Evolutionary conservation across 2,113 vertebrate species (phyloP).

Genomic region (Phalacrocorax brasilianus): DNA sequence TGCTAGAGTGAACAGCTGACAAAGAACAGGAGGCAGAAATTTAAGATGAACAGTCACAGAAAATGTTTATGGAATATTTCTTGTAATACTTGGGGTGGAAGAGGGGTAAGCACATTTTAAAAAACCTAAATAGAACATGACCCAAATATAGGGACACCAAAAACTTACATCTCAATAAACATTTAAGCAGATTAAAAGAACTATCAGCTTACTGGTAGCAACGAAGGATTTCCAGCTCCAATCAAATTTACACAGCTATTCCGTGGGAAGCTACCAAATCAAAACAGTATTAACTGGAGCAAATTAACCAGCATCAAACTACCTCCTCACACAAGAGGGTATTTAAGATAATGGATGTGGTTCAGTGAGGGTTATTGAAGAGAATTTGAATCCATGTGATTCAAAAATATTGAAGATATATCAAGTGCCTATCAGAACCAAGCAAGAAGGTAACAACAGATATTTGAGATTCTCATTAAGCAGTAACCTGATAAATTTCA

Average conservation of each 20-base stretch:
- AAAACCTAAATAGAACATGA: not conserved
- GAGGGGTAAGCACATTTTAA: not conserved
- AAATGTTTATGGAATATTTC: not conserved
- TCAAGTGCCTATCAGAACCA: not conserved
- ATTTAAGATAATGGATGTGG: not conserved
- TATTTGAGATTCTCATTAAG: not conserved
- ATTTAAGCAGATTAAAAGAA: not conserved
- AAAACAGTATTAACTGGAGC: not conserved
- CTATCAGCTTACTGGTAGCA: not conserved
- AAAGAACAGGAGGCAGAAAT: not conserved
- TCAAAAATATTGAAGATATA: not conserved
- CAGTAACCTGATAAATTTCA: not conserved
- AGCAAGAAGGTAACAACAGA: not conserved
- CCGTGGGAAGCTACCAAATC: not conserved
- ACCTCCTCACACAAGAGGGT: not conserved
- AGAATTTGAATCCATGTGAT: not conserved
- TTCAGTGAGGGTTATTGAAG: not conserved
- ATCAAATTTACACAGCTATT: not conserved
- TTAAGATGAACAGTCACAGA: not conserved
- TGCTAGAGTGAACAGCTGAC: not conserved
- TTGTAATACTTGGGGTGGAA: not conserved
- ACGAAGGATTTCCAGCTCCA: not conserved
- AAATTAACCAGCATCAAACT: not conserved
- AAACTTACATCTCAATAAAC: not conserved
- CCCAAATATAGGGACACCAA: not conserved